Evolutionary conservation across 2,113 vertebrate genomes (phyloP).

Genomic region (Hydrochoerus hydrochaeris): DNA sequence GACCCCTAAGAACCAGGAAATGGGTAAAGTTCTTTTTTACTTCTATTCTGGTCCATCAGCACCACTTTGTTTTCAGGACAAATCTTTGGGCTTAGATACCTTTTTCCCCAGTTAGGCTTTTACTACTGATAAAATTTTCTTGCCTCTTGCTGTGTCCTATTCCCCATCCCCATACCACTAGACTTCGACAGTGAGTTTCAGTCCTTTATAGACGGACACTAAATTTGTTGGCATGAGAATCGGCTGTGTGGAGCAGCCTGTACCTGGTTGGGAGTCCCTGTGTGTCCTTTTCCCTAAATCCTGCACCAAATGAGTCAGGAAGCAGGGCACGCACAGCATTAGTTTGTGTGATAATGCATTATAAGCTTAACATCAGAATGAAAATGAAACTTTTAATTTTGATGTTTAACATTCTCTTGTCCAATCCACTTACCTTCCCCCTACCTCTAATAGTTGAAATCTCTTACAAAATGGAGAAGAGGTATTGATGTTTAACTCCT

Average conservation of each 20-base stretch:
- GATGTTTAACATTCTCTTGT: constrained; percentile 49
- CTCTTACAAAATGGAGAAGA: constrained; percentile 66
- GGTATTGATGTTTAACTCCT: constrained; percentile 83
- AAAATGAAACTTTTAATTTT: constrained; percentile 55
- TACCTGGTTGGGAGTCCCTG: neutral
- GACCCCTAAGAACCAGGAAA: constrained; percentile 32
- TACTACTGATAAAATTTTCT: constrained; percentile 69
- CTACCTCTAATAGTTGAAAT: constrained; percentile 42
- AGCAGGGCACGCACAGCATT: neutral
- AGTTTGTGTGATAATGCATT: neutral
- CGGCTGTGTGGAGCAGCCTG: neutral
- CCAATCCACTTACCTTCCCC: neutral
- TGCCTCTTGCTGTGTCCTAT: constrained; percentile 13
- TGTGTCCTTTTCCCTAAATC: neutral
- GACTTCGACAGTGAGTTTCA: constrained; percentile 51
- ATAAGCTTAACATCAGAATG: constrained; percentile 22
- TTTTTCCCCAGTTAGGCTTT: constrained; percentile 48
- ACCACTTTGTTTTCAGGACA: neutral
- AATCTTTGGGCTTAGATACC: constrained; percentile 30
- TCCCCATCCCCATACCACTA: neutral
- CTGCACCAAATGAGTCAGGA: neutral
- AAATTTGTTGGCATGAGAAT: constrained; percentile 27
- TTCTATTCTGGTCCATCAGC: neutral
- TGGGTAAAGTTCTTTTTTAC: constrained; percentile 17
- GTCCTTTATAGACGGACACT: constrained; percentile 41